Percentiles rank a stretch among this genome's conserved stretches.
These are phyloP conservation scores for Oryzias sinensis DNA, from an alignment of 2,797 vertebrate species.

Conservation along the genomic window DNA sequence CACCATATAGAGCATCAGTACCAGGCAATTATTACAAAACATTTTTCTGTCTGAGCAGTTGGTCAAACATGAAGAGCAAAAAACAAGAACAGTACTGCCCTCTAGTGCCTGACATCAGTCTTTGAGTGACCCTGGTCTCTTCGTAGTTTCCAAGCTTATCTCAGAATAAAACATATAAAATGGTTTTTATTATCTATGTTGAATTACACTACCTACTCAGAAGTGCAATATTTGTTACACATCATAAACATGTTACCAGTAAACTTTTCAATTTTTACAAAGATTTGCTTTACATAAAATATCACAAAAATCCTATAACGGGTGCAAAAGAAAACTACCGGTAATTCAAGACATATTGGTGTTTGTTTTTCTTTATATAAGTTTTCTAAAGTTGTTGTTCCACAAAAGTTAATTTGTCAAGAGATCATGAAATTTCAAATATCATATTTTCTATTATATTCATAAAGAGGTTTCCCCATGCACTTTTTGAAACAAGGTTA, in stretches of 20 bases:
- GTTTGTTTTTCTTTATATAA: neutral
- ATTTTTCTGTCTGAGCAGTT: no score
- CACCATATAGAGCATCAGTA: no score
- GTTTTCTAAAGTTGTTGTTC: slow-evolving; percentile 22
- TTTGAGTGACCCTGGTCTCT: no score
- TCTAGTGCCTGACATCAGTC: slow-evolving; percentile 8
- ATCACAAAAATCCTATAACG: neutral
- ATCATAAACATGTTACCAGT: no score
- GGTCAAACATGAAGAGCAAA: no score
- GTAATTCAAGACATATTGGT: neutral
- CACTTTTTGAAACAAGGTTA: slow-evolving; percentile 33
- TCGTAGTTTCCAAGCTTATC: no score
- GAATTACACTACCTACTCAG: no score
- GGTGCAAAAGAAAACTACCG: no score
- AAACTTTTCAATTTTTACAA: neutral
- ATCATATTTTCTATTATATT: slow-evolving; percentile 64
- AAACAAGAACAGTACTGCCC: slow-evolving; percentile 1
- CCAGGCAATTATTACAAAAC: no score
- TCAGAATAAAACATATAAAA: no score
- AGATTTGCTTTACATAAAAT: neutral
- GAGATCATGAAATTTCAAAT: slow-evolving; percentile 56
- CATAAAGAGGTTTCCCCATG: slow-evolving; percentile 44
- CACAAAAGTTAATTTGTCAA: slow-evolving; percentile 53
- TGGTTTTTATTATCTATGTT: no score
- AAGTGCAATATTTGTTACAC: no score